phyloP scores from a whole-genome alignment of 2,113 vertebrate genomes.

The Conger conger region DNA sequence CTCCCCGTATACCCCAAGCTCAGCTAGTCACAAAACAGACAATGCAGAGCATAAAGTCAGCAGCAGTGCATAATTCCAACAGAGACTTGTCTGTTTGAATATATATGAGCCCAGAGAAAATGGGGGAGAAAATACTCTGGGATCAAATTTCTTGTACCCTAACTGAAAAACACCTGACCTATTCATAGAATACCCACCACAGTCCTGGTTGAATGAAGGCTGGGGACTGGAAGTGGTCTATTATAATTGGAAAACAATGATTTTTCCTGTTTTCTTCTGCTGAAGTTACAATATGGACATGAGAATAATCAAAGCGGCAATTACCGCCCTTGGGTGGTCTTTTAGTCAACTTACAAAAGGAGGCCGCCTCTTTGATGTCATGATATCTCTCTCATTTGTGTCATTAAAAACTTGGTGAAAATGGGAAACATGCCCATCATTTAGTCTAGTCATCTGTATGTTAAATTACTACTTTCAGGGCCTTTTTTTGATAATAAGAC shows the following conservation, averaged over 20 bases:
- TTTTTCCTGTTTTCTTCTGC: neutral
- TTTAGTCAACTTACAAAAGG: conserved; percentile 42
- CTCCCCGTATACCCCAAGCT: conserved; percentile 13
- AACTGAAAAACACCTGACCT: conserved; percentile 30
- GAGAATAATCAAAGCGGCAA: conserved; percentile 65
- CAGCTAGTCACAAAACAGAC: conserved; percentile 31
- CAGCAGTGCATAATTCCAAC: conserved; percentile 25
- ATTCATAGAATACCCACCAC: conserved; percentile 10
- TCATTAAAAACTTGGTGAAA: neutral
- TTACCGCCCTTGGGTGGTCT: conserved; percentile 49
- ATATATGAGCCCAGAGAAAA: conserved; percentile 25
- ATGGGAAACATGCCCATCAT: neutral
- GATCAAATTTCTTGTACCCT: conserved; percentile 38
- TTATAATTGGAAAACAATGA: conserved; percentile 20
- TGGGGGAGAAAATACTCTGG: conserved; percentile 7
- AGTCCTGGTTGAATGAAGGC: neutral
- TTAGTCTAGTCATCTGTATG: neutral
- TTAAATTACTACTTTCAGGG: neutral
- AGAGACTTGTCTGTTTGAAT: conserved; percentile 39
- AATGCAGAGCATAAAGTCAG: too few species aligned
- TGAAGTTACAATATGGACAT: conserved; percentile 57
- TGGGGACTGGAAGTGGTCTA: neutral
- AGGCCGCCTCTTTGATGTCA: neutral
- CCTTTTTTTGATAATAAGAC: neutral
- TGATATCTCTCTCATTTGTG: neutral